Percentiles rank a stretch among this genome's conserved stretches.
These are phyloP conservation scores for Lepus europaeus DNA, from an alignment of 2,113 vertebrate species.

Conservation along the genomic window DNA sequence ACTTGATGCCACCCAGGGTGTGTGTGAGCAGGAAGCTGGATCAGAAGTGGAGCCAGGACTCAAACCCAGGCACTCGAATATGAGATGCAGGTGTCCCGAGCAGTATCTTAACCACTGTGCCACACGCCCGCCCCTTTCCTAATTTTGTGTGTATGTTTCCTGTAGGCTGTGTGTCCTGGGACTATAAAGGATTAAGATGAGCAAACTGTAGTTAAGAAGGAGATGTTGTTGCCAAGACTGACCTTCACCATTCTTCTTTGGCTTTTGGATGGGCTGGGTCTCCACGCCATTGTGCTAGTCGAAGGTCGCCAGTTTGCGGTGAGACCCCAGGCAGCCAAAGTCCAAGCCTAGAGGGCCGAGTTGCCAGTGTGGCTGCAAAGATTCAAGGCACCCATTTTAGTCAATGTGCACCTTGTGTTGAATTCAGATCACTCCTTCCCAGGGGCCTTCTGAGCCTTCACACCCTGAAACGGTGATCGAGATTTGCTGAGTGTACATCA, in stretches of 20 bases:
- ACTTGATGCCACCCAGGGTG: too few species aligned
- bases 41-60: too few species aligned
- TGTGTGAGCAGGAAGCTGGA: too few species aligned
- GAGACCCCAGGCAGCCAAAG: background rate
- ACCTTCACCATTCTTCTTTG: background rate
- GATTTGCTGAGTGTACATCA: background rate
- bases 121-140: too few species aligned
- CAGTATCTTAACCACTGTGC: too few species aligned
- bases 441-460: background rate
- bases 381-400: background rate
- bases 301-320: accelerated
- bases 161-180: background rate
- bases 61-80: too few species aligned
- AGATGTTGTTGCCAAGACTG: background rate
- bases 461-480: too few species aligned
- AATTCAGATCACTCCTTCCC: background rate
- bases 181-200: background rate
- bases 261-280: background rate
- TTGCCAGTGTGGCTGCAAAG: conserved; percentile 13
- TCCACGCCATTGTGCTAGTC: background rate
- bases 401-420: conserved; percentile 46
- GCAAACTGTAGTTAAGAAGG: background rate
- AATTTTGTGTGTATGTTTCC: background rate
- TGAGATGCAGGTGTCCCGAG: too few species aligned
- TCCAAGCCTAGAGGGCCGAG: background rate